phyloP scores from a whole-genome alignment of 2,113 vertebrate genomes.

The Hippotragus niger region DNA sequence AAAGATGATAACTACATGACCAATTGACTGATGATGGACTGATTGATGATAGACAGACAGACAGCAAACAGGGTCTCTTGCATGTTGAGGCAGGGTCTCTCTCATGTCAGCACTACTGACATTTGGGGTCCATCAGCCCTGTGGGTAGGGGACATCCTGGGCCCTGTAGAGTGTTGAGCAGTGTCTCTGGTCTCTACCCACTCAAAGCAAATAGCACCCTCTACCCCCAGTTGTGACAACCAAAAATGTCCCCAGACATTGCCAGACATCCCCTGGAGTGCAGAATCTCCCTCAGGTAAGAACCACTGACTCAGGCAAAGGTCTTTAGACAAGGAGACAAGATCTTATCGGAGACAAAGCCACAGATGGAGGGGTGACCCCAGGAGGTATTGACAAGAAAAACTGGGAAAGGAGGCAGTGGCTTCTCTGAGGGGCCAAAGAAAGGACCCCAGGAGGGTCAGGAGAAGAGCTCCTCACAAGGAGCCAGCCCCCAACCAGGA shows the following conservation, averaged over 20 bases:
- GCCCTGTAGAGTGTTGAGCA: background rate
- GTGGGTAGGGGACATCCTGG: background rate
- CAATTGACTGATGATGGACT: background rate
- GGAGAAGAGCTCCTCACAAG: background rate
- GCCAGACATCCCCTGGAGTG: background rate
- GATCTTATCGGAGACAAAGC: background rate
- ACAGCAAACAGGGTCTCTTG: background rate
- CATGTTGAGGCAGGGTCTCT: background rate
- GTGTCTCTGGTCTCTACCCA: background rate
- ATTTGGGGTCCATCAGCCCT: background rate
- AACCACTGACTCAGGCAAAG: background rate
- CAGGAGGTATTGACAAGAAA: background rate
- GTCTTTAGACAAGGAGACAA: background rate
- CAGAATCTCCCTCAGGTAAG: background rate
- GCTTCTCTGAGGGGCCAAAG: background rate
- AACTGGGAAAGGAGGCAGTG: background rate
- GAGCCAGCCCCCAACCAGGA: background rate
- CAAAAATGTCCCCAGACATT: background rate
- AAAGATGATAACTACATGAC: background rate
- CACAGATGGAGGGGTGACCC: background rate
- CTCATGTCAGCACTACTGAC: accelerated
- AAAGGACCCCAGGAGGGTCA: background rate
- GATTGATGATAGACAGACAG: background rate
- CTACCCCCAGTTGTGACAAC: background rate
- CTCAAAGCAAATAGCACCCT: background rate